Percentiles rank a stretch among this genome's conserved stretches.
phyloP scores from a whole-genome alignment of 2,888 invertebrate species.

The Koerneria pararmatus region DNA sequence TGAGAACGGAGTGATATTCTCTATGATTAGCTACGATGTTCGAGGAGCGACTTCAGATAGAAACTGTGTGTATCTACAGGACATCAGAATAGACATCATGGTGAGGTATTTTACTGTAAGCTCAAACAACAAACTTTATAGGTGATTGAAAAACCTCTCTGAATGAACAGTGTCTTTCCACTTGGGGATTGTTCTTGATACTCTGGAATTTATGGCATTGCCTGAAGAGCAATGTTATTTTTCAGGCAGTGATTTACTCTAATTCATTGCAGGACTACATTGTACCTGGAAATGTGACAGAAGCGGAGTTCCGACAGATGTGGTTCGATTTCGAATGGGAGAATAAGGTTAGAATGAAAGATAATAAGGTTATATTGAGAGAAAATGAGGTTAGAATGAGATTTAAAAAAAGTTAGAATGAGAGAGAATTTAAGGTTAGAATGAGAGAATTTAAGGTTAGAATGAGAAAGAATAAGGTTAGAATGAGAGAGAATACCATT shows the following conservation, averaged over 20 bases:
- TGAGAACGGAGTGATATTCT: constrained; percentile 98
- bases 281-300: constrained; percentile 77
- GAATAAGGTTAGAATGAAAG: constrained; percentile 87
- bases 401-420: no score
- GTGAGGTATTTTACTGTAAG: constrained; percentile 28
- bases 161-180: no score
- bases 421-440: no score
- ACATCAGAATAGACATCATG: constrained; percentile 86
- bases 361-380: no score
- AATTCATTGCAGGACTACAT: constrained; percentile 87
- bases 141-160: no score
- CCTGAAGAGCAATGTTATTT: background rate
- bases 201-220: background rate
- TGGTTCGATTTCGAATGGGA: constrained; percentile 99
- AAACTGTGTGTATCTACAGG: constrained; percentile 95
- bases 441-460: no score
- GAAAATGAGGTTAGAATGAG: no score
- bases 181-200: constrained; percentile 9
- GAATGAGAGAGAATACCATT: no score
- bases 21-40: constrained; percentile 97
- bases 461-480: no score
- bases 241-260: no score
- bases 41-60: constrained; percentile 85
- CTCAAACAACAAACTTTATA: no score
- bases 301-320: constrained; percentile 95